Evolutionary conservation across 2,797 vertebrate species (phyloP), one percentile per base, ranked within the genome.

Genomic region (Coranthus polyacanthus): DNA sequence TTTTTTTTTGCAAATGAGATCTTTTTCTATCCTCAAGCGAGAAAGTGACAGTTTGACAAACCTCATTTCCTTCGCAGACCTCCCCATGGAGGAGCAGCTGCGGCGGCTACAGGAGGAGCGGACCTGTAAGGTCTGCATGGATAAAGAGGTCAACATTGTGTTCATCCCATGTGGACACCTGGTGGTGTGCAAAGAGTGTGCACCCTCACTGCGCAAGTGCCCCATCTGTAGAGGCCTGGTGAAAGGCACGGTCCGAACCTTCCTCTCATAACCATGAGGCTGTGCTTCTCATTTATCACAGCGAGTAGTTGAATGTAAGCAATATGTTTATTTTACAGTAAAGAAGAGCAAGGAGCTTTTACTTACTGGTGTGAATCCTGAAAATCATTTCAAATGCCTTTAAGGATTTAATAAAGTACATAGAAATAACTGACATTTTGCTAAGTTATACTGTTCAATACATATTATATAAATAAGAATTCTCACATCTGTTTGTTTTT

Each of bases 41-140:
- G n/a, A 16, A 24, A n/a, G n/a, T n/a, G n/a, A n/a, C n/a, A n/a
- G n/a, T n/a, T 20, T 29, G 5, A 29, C 26, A 2, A 32, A 2
- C 16, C 3, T 20, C 29, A 6, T 9, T 37, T 22, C n/a, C 16
- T 56, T 50, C 81, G 47, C 80, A 99, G 98, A 97, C 71, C 92
- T 99, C 37, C 96, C 97, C 5, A 95, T 99, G 95, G 97, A 99
- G 84, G 98, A 99, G 72, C 97, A 99, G 60, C 65, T 99, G 56
- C 91, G 98, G 60, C 94, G 98, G 32, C 22, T 99, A 61, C 98
- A 99, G 73, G 98, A 99, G 67, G 97, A 99, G 89, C 93, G 97
- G 36, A 99, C 97, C 1, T 99, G 98, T 86, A 99, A 99, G 90
- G 97, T 99, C 73, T 99, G 98, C 72, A 99, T 99, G 98, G 98